These are phyloP conservation scores for Batillaria attramentaria DNA, from an alignment of 1,140 invertebrate species.

Conservation along the genomic window DNA sequence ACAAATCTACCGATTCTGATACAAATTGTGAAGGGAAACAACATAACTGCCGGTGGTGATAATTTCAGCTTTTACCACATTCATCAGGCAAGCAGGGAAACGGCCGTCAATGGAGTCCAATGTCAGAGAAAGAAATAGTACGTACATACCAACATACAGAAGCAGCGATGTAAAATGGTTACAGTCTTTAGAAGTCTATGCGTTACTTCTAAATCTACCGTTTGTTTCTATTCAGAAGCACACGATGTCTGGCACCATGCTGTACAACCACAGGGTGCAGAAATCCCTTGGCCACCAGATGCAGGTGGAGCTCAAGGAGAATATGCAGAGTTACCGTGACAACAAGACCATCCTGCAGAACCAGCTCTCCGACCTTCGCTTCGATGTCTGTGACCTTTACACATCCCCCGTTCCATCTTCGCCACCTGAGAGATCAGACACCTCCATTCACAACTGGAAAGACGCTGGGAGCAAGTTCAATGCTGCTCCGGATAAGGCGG, in stretches of 20 bases:
- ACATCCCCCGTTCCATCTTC: not conserved
- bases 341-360: not conserved
- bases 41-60: no score
- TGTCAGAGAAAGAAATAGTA: no score
- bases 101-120: no score
- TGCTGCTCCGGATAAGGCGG: constrained; percentile 4
- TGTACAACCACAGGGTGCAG: constrained; percentile 14
- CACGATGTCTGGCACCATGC: not conserved
- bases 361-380: constrained; percentile 1
- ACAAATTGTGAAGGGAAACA: no score
- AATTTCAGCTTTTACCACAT: not conserved
- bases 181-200: not conserved
- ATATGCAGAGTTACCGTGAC: constrained; percentile 4
- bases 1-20: no score
- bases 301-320: constrained; percentile 17
- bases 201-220: not conserved
- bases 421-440: not conserved
- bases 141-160: not conserved
- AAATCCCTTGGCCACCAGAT: constrained; percentile 12
- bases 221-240: not conserved
- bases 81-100: no score
- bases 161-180: not conserved
- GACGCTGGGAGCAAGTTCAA: constrained; percentile 5
- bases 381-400: not conserved
- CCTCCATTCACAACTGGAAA: not conserved